Conservation (phyloP, 2,113 vertebrate species). For the Poeciliopsis prolifica region DNA sequence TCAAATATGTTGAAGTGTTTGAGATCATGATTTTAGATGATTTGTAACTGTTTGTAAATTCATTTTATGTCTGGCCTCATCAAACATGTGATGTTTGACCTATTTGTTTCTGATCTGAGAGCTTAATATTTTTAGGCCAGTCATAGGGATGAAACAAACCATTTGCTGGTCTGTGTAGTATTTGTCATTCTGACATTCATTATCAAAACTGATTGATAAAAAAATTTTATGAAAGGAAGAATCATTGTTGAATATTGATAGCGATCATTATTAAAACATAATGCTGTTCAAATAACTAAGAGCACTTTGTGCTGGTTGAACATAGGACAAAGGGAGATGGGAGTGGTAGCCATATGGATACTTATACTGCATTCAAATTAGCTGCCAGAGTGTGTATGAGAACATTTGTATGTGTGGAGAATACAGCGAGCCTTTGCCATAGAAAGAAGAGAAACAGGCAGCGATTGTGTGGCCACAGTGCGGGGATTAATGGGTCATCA, state of each 20-base stretch:
- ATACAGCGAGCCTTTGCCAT: conserved; percentile 25
- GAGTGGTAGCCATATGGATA: conserved; percentile 43
- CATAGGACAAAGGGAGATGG: conserved; percentile 32
- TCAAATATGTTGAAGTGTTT: too few species aligned
- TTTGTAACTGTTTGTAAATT: background rate
- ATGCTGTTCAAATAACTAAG: conserved; percentile 27
- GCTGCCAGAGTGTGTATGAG: conserved; percentile 24
- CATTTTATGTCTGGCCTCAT: background rate
- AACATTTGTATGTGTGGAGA: conserved; percentile 9
- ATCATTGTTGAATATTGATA: background rate
- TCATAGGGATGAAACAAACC: background rate
- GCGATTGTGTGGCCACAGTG: conserved; percentile 34
- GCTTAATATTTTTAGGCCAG: background rate
- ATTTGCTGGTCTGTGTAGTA: background rate
- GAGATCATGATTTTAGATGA: background rate
- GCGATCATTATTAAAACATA: conserved; percentile 14
- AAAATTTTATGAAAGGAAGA: background rate
- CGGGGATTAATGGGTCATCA: conserved; percentile 49
- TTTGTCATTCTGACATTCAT: conserved; percentile 10
- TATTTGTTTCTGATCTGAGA: background rate
- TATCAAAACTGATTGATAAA: background rate
- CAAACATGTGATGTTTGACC: background rate
- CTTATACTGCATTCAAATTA: conserved; percentile 58
- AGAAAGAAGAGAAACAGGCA: conserved; percentile 16
- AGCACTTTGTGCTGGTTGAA: conserved; percentile 4